Conservation (phyloP, 2,797 vertebrate genomes). For the Siniperca obscura region DNA sequence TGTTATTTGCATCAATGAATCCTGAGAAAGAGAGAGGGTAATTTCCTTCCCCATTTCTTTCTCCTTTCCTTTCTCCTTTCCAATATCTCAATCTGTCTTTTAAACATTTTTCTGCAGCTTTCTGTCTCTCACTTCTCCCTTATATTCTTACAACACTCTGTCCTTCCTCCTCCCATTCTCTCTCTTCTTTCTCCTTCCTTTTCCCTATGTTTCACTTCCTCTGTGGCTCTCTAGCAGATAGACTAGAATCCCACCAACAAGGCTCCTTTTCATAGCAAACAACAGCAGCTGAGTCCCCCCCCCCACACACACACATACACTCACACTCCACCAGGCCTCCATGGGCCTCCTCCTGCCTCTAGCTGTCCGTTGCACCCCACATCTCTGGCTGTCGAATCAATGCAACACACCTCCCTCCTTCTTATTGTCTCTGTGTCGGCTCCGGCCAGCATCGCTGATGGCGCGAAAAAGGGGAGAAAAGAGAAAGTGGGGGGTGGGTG, state of each 20-base stretch:
- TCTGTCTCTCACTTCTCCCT: constrained; percentile 24
- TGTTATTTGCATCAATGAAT: constrained; percentile 50
- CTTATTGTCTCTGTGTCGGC: constrained; percentile 62
- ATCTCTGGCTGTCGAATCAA: constrained; percentile 66
- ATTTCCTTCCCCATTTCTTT: constrained; percentile 33
- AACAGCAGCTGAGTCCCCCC: constrained; percentile 55
- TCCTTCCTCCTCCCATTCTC: constrained; percentile 4
- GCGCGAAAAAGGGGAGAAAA: constrained; percentile 44
- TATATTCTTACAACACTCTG: constrained; percentile 9
- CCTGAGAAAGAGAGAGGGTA: constrained; percentile 22
- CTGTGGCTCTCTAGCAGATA: constrained; percentile 51
- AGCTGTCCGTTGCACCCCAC: constrained; percentile 47
- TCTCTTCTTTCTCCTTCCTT: constrained; percentile 28
- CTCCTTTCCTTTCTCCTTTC: constrained; percentile 29
- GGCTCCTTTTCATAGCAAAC: constrained; percentile 75
- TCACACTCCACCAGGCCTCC: not conserved
- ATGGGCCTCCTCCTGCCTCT: constrained; percentile 35
- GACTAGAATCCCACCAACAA: constrained; percentile 73
- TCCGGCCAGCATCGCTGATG: constrained; percentile 57
- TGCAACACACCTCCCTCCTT: constrained; percentile 67
- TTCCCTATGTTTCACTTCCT: constrained; percentile 55
- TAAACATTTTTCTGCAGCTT: not conserved
- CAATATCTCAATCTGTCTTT: constrained; percentile 28
- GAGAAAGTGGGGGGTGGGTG: constrained; percentile 24
- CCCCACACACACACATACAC: not conserved